Conservation (phyloP, 1,140 invertebrate genomes). For the Anoplolepis gracilipes region DNA sequence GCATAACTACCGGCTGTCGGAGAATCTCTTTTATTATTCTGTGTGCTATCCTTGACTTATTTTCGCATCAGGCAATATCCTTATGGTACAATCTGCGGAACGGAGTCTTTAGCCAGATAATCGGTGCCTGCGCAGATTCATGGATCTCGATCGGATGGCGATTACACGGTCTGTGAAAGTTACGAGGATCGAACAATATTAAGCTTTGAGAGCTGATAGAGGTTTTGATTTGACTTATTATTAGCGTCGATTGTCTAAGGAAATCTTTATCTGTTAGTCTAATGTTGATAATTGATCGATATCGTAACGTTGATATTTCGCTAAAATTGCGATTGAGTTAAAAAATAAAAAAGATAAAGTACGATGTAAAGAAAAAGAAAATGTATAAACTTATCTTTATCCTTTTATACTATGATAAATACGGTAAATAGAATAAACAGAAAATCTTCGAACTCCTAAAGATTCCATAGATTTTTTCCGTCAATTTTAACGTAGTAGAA, state of each 20-base stretch:
- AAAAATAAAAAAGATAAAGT: no score
- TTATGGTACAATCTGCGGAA: constrained; percentile 67
- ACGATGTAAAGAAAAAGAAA: no score
- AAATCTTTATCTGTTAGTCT: background rate
- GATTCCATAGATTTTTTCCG: no score
- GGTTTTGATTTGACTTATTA: constrained; percentile 44
- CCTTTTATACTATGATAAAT: no score
- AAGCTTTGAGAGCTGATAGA: constrained; percentile 43
- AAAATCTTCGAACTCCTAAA: no score
- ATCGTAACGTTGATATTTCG: background rate
- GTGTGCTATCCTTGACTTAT: constrained; percentile 42
- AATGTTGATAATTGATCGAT: background rate
- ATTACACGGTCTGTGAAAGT: constrained; percentile 40
- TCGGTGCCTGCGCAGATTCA: constrained; percentile 60
- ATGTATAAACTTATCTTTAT: no score
- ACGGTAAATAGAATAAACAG: no score
- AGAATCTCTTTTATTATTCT: constrained; percentile 40
- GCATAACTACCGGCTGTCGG: constrained; percentile 59
- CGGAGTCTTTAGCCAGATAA: constrained; percentile 27
- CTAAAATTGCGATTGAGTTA: background rate
- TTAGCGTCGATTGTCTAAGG: background rate
- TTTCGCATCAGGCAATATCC: constrained; percentile 52
- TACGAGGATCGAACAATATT: constrained; percentile 47
- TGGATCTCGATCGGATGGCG: constrained; percentile 46
- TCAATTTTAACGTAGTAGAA: background rate